Evolutionary conservation across 2,888 invertebrate species (phyloP).

Genomic region (Amblyjoppa fuscipennis): DNA sequence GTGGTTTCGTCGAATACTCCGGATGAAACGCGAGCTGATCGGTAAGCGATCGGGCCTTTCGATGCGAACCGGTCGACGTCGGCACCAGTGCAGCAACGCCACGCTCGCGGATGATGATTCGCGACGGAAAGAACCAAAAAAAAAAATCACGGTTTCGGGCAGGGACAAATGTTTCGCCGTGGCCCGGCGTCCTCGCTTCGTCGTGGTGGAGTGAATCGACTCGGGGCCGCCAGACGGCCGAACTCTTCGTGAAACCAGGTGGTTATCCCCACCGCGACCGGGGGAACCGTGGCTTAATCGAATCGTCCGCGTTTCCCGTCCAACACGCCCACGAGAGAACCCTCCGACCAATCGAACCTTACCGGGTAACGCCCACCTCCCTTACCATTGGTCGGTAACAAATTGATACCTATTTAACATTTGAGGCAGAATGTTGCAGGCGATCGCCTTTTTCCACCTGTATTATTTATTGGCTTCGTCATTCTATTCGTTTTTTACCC

Average conservation of each 20-base stretch:
- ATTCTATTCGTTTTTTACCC: conserved; percentile 73
- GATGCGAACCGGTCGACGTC: neutral
- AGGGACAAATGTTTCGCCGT: conserved; percentile 55
- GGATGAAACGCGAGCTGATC: neutral
- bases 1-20: neutral
- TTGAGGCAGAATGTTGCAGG: conserved; percentile 83
- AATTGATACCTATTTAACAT: conserved; percentile 85
- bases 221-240: conserved; percentile 64
- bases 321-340: conserved; percentile 60
- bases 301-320: conserved; percentile 67
- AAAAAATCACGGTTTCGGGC: conserved; percentile 65
- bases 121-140: conserved; percentile 6
- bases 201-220: conserved; percentile 78
- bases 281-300: conserved; percentile 64
- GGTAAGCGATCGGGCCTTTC: neutral
- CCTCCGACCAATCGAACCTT: conserved; percentile 61
- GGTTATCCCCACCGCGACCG: conserved; percentile 73
- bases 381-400: conserved; percentile 77
- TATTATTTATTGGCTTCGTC: conserved; percentile 82
- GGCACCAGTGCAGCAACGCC: neutral
- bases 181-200: conserved; percentile 74
- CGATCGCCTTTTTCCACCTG: conserved; percentile 82
- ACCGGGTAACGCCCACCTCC: conserved; percentile 70
- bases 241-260: conserved; percentile 76
- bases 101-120: conserved; percentile 1